Evolutionary conservation across 2,888 invertebrate species (phyloP).

Genomic region (Eupithecia inturbata): DNA sequence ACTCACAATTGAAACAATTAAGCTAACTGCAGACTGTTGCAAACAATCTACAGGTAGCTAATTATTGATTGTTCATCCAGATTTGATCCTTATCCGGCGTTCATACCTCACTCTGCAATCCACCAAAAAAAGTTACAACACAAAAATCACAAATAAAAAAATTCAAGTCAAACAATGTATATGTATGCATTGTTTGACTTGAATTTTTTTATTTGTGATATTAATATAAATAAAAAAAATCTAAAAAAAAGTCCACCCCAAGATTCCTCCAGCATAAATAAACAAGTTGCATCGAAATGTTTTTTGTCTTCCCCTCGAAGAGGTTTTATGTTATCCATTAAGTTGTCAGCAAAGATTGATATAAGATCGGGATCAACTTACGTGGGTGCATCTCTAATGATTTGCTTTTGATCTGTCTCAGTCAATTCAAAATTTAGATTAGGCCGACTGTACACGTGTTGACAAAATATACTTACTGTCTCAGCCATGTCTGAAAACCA

Average conservation of each 20-base stretch:
- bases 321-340: constrained; percentile 74
- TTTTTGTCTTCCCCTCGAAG: constrained; percentile 60
- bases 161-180: too few species aligned
- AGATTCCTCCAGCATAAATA: constrained; percentile 31
- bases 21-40: too few species aligned
- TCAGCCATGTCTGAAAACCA: too few species aligned
- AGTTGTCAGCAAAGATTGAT: constrained; percentile 80
- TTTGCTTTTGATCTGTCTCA: constrained; percentile 52
- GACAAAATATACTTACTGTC: too few species aligned
- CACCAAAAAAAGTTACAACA: background rate
- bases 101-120: background rate
- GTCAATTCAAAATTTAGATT: too few species aligned
- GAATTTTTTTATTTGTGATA: background rate
- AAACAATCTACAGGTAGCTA: too few species aligned
- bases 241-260: constrained; percentile 26
- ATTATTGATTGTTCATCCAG: background rate
- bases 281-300: constrained; percentile 41
- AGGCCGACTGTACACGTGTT: background rate
- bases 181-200: too few species aligned
- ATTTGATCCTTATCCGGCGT: background rate
- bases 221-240: too few species aligned
- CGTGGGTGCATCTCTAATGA: constrained; percentile 73
- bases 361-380: constrained; percentile 71
- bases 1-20: too few species aligned
- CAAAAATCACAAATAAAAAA: background rate